These are phyloP conservation scores for Cotesia typhae DNA, from an alignment of 1,140 invertebrate genomes.

Conservation along the genomic window DNA sequence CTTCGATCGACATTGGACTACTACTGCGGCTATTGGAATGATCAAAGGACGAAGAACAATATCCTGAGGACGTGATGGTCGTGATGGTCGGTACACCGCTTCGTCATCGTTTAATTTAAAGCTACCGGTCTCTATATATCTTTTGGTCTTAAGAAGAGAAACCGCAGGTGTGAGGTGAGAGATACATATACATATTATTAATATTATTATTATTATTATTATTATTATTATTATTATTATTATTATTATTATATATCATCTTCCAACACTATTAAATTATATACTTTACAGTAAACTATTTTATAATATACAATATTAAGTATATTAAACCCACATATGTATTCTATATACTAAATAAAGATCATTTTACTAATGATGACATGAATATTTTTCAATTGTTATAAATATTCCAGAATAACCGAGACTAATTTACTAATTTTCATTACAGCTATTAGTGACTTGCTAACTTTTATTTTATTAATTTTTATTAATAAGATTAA, in stretches of 20 bases:
- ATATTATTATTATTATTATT: no score
- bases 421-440: no score
- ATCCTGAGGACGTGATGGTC: slow-evolving; percentile 21
- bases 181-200: neutral
- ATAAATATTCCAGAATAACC: no score
- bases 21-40: slow-evolving; percentile 28
- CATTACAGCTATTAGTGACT: no score
- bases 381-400: no score
- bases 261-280: neutral
- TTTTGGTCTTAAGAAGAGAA: neutral
- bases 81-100: slow-evolving; percentile 12
- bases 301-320: neutral
- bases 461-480: no score
- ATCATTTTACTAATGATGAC: no score
- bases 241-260: no score
- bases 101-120: slow-evolving; percentile 34
- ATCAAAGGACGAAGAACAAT: slow-evolving; percentile 32
- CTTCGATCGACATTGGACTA: neutral
- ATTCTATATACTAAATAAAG: no score
- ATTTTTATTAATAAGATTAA: no score
- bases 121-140: slow-evolving; percentile 29
- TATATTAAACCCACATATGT: no score
- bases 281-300: neutral
- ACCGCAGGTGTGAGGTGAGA: slow-evolving; percentile 30
- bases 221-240: no score